Conservation (phyloP, 2,113 vertebrate genomes). For the Leuciscus idus region DNA sequence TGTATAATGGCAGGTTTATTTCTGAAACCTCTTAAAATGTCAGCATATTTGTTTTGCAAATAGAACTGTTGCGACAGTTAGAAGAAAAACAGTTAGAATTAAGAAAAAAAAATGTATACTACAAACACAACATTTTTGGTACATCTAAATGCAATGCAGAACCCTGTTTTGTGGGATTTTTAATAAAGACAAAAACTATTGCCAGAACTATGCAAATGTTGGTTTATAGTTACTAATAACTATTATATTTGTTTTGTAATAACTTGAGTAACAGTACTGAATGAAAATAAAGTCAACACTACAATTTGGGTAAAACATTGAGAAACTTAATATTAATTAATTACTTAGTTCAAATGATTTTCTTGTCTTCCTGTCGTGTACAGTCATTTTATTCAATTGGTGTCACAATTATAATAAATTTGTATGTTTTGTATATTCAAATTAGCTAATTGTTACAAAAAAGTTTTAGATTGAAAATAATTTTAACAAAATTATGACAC, state of each 20-base stretch:
- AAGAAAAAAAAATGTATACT: not conserved
- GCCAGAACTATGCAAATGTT: not conserved
- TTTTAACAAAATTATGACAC: not conserved
- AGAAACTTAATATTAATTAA: not conserved
- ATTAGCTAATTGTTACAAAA: not conserved
- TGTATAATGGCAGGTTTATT: not conserved
- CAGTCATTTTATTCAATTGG: not conserved
- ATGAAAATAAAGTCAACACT: not conserved
- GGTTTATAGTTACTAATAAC: not conserved
- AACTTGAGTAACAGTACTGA: not conserved
- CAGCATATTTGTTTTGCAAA: not conserved
- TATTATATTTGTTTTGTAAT: slow-evolving; percentile 2
- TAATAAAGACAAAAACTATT: not conserved
- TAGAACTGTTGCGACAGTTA: not conserved
- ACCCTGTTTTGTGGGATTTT: not conserved
- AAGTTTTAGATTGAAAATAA: too few species aligned
- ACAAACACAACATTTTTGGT: not conserved
- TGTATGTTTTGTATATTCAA: not conserved
- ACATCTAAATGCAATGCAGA: not conserved
- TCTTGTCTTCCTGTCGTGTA: not conserved
- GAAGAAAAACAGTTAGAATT: not conserved
- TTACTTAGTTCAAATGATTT: not conserved
- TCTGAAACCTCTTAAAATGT: not conserved
- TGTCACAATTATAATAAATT: not conserved
- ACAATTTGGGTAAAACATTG: not conserved